Conservation (phyloP, 1,140 invertebrate species). For the Drosophila baimaii region DNA sequence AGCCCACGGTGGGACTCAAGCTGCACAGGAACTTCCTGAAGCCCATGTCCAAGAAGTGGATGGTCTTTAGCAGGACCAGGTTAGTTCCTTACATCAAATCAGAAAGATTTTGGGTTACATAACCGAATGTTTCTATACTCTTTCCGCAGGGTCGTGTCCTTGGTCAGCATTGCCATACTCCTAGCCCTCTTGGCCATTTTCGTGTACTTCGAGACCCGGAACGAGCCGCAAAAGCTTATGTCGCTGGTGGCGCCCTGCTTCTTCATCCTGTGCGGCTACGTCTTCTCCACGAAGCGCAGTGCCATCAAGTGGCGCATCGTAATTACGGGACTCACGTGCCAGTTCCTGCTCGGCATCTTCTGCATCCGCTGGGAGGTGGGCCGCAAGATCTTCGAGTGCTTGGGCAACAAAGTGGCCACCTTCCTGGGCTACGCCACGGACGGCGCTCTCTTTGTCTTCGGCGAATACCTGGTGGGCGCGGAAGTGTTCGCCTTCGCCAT, state of each 20-base stretch:
- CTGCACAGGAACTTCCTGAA: constrained; percentile 73
- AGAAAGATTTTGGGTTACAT: no score
- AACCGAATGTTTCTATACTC: neutral
- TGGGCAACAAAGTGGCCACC: constrained; percentile 91
- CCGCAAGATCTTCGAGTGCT: constrained; percentile 90
- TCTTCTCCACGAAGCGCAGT: constrained; percentile 87
- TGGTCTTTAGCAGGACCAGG: constrained; percentile 76
- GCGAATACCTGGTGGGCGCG: constrained; percentile 87
- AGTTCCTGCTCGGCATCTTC: constrained; percentile 94
- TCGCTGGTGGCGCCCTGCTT: constrained; percentile 88
- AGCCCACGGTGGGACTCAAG: constrained; percentile 85
- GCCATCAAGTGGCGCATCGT: constrained; percentile 91
- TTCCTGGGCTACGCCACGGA: constrained; percentile 92
- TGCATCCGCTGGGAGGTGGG: constrained; percentile 94
- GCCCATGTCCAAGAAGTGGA: constrained; percentile 66
- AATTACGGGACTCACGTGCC: constrained; percentile 91
- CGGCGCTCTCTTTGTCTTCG: constrained; percentile 95
- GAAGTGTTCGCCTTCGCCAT: constrained; percentile 92
- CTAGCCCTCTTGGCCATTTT: constrained; percentile 86
- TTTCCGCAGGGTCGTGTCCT: constrained; percentile 55
- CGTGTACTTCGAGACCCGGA: constrained; percentile 87
- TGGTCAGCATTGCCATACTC: constrained; percentile 62
- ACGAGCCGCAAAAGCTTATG: constrained; percentile 87
- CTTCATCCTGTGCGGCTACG: constrained; percentile 85
- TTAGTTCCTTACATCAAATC: constrained; percentile 2